These are phyloP conservation scores for Aphis craccivora DNA, from an alignment of 1,140 invertebrate genomes.

Conservation along the genomic window DNA sequence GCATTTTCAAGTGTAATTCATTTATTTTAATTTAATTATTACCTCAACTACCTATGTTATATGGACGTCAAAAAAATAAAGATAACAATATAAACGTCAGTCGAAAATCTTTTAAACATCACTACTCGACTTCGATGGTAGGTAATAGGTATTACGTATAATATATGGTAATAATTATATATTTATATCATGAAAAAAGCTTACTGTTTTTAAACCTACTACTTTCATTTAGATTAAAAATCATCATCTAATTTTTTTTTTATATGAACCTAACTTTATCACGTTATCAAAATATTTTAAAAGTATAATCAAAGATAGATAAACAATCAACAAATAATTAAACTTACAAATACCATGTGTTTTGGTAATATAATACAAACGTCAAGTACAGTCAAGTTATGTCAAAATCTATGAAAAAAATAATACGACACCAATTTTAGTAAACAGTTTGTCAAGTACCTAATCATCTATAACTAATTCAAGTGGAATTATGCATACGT, in stretches of 20 bases:
- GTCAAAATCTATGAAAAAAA: not conserved
- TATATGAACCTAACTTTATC: not conserved
- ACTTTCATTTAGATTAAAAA: not conserved
- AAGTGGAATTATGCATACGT: not conserved
- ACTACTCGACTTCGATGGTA: not conserved
- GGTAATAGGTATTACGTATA: not conserved
- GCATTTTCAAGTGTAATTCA: not conserved
- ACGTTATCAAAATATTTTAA: not conserved
- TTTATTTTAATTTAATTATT: not conserved
- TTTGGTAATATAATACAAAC: not conserved
- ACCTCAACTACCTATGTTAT: not conserved
- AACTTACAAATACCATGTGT: not conserved
- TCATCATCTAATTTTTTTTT: not conserved
- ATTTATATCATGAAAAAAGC: not conserved
- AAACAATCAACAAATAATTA: not conserved
- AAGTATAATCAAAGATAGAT: not conserved
- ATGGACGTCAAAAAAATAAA: not conserved
- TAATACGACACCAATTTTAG: not conserved
- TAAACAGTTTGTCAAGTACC: not conserved
- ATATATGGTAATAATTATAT: not conserved
- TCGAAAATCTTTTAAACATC: not conserved
- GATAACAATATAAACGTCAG: not conserved
- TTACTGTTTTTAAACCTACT: too few species aligned
- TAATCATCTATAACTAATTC: not conserved
- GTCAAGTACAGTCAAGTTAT: not conserved